A percentile compares a stretch with the other conserved stretches of the same genome.
Conservation (phyloP, 2,888 invertebrate genomes). For the Tiliacea aurago region DNA sequence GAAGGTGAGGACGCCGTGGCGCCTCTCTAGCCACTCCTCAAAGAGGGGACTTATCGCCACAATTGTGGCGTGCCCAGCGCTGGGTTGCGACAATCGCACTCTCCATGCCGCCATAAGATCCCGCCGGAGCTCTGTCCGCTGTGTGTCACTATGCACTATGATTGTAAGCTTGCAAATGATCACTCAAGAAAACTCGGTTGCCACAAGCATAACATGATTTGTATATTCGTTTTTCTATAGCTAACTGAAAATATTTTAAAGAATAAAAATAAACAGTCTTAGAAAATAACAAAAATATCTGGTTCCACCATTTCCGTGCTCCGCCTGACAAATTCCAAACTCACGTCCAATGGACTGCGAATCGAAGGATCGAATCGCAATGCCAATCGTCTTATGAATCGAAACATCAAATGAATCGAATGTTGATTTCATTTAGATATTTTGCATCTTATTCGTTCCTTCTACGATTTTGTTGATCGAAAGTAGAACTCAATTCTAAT, state of each 20-base stretch:
- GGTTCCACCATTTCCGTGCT: slow-evolving; percentile 31
- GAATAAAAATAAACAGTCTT: slow-evolving; percentile 11
- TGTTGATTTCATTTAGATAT: slow-evolving; percentile 69
- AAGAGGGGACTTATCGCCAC: no score
- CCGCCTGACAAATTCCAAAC: slow-evolving; percentile 68
- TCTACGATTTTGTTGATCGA: slow-evolving; percentile 58
- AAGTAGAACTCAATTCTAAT: slow-evolving; percentile 43
- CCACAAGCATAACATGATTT: not conserved
- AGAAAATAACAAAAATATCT: slow-evolving; percentile 26
- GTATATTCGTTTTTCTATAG: not conserved
- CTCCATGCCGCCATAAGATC: no score
- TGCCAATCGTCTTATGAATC: slow-evolving; percentile 66
- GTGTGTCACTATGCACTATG: no score
- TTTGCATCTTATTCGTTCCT: slow-evolving; percentile 62
- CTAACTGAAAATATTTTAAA: not conserved
- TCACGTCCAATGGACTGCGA: slow-evolving; percentile 65
- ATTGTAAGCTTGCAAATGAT: not conserved
- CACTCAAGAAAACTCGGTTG: not conserved
- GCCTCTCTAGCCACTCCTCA: no score
- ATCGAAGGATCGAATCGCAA: slow-evolving; percentile 65
- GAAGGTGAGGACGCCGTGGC: no score
- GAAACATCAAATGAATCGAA: slow-evolving; percentile 63
- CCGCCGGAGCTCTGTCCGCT: no score
- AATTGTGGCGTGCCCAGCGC: no score
- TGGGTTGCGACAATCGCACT: no score